These are phyloP conservation scores for Drosophila monieri DNA, from an alignment of 2,888 invertebrate species.

Conservation along the genomic window DNA sequence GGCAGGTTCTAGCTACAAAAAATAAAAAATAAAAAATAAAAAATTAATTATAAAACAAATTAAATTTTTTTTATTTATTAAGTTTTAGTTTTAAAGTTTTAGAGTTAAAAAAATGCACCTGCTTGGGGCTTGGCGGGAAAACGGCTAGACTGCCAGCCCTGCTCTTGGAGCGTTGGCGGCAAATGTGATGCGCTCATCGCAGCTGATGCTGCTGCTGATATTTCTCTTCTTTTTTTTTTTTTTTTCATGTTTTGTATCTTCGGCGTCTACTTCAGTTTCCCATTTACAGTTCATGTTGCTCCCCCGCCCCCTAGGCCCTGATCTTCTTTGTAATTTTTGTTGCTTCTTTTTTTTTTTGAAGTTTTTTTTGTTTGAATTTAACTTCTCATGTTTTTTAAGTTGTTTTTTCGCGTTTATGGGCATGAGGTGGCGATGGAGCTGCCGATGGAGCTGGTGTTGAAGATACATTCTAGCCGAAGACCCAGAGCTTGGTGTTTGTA, in stretches of 20 bases:
- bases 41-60: too few relatives aligned
- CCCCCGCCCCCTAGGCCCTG: background rate
- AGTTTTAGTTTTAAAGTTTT: too few relatives aligned
- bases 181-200: conserved; percentile 42
- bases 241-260: conserved; percentile 5
- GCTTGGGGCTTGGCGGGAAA: background rate
- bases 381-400: conserved; percentile 17
- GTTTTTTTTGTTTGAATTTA: conserved; percentile 9
- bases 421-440: too few relatives aligned
- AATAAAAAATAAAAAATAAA: too few relatives aligned
- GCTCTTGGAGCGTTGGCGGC: conserved; percentile 26
- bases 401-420: conserved; percentile 11
- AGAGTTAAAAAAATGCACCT: background rate
- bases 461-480: conserved; percentile 6
- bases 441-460: conserved; percentile 6
- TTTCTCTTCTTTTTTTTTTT: background rate
- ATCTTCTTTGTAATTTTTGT: conserved; percentile 18
- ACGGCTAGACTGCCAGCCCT: background rate
- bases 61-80: too few relatives aligned
- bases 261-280: conserved; percentile 20
- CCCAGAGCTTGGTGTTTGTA: conserved; percentile 5
- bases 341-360: background rate
- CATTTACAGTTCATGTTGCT: conserved; percentile 32
- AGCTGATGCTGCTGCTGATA: conserved; percentile 21
- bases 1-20: background rate